Evolutionary conservation across 1,140 invertebrate genomes (phyloP), one percentile per base, ranked within the genome.

Genomic region (Acromyrmex charruanus): DNA sequence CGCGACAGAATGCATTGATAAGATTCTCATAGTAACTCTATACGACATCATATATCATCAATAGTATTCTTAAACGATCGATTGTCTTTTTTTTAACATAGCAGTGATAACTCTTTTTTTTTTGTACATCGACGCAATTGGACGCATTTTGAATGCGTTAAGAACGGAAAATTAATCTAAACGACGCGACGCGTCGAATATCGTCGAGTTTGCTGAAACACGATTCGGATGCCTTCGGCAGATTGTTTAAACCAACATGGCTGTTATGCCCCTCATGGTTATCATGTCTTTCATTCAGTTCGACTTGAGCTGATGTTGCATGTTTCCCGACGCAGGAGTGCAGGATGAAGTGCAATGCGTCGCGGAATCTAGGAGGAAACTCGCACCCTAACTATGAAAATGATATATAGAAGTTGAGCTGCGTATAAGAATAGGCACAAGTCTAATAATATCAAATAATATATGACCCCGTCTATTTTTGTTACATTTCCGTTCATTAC

Each of bases 381-480:
- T 55, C 49, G 25, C 14, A 14, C 12, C 25, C 7, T 71, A 81
- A 81, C 65, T 69, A 25, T 39, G 49, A 58, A 81, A 81, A 80
- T 80, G 63, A 55, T 35, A 59, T 71, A 44, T 69, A 14, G 21
- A n/a, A 81, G 65, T 21, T 71, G 21, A 51, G 49, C 25, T 44
- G 16, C 16, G 51, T n/a, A 28, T 28, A 53, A 39, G 2, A 80
- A 80, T 80, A 80, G 63, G 55, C 6, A 12, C 49, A 12, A 3
- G n/a, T 7, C 63, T 81, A 81, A 81, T 68, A 80, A 80, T 81
- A 81, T 55, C 65, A 35, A 71, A 55, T 69, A 71, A 81, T 69
- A 7, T 51, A 25, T 44, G 65, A 79, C 14, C 31, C 53, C 7
- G n/a, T 35, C 18, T 31, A 51, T 66, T 79, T 66, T 66, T 14